Percentiles rank a stretch among this genome's conserved stretches.
Evolutionary conservation across 2,888 invertebrate genomes (phyloP).

Genomic region (Pseudoips prasinana): DNA sequence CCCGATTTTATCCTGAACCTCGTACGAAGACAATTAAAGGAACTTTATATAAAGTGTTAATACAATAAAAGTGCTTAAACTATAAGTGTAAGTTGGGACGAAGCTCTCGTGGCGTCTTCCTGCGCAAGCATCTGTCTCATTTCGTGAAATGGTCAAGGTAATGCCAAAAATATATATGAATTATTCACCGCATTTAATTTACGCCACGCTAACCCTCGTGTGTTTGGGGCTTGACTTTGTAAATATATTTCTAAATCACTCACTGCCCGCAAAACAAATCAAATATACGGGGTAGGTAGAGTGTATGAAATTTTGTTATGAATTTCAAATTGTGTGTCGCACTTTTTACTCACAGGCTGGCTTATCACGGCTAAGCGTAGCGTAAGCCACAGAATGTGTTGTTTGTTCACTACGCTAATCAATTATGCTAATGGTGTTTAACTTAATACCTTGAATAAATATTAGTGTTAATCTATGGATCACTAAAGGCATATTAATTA

Average conservation of each 20-base stretch:
- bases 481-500: too few relatives aligned
- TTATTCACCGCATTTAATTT: conserved; percentile 69
- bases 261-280: conserved; percentile 49
- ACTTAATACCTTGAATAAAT: too few relatives aligned
- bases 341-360: conserved; percentile 33
- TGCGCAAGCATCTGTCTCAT: conserved; percentile 59
- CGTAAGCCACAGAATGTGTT: conserved; percentile 14
- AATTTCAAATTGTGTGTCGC: conserved; percentile 51
- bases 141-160: conserved; percentile 81
- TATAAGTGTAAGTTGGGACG: conserved; percentile 48
- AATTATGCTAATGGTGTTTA: too few relatives aligned
- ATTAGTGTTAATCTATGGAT: too few relatives aligned
- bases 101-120: conserved; percentile 38
- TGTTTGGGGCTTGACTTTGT: conserved; percentile 72
- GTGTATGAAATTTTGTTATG: conserved; percentile 46
- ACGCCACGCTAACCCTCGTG: conserved; percentile 73
- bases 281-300: conserved; percentile 47
- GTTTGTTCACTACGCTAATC: conserved; percentile 1
- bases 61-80: conserved; percentile 58
- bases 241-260: conserved; percentile 72
- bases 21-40: conserved; percentile 65
- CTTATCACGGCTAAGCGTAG: conserved; percentile 27
- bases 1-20: conserved; percentile 72
- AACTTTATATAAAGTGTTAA: conserved; percentile 54
- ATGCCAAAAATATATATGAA: conserved; percentile 63